Percentiles rank a stretch among this genome's conserved stretches.
Evolutionary conservation across 2,113 vertebrate genomes (phyloP).

Genomic region (Psammodynastes pulverulentus): DNA sequence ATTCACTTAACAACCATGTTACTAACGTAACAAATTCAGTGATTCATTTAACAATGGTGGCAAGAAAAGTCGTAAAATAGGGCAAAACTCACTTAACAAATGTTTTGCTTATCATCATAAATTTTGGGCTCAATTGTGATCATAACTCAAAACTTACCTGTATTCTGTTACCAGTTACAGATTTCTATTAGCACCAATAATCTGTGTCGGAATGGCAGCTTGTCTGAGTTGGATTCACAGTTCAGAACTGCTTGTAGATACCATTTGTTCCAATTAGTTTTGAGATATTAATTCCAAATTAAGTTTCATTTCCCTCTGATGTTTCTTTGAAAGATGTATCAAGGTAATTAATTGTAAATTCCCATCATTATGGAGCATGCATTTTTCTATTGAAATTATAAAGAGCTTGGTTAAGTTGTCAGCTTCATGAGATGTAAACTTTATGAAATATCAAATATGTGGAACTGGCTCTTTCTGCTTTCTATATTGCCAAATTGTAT

Average conservation of each 20-base stretch:
- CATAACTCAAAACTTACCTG: too few species aligned
- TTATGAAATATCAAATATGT: neutral
- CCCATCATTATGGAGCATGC: neutral
- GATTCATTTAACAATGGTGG: too few species aligned
- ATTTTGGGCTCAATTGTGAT: too few species aligned
- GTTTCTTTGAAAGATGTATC: constrained; percentile 3
- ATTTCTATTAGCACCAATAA: constrained; percentile 10
- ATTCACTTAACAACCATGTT: too few species aligned
- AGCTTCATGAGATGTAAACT: neutral
- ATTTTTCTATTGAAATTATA: neutral
- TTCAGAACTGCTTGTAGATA: neutral
- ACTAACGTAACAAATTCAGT: too few species aligned
- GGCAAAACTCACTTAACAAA: too few species aligned
- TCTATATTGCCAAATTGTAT: neutral
- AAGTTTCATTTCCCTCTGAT: constrained; percentile 5
- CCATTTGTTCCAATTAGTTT: constrained; percentile 8
- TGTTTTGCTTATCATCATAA: too few species aligned
- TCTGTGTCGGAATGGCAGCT: neutral
- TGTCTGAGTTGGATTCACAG: constrained; percentile 13
- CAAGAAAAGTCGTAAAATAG: too few species aligned
- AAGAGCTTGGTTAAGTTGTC: neutral
- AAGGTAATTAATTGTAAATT: constrained; percentile 4
- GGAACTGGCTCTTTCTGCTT: neutral
- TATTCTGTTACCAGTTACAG: neutral
- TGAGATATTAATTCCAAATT: constrained; percentile 20